phyloP scores from a whole-genome alignment of 2,113 vertebrate genomes.

The Dromiciops gliroides region DNA sequence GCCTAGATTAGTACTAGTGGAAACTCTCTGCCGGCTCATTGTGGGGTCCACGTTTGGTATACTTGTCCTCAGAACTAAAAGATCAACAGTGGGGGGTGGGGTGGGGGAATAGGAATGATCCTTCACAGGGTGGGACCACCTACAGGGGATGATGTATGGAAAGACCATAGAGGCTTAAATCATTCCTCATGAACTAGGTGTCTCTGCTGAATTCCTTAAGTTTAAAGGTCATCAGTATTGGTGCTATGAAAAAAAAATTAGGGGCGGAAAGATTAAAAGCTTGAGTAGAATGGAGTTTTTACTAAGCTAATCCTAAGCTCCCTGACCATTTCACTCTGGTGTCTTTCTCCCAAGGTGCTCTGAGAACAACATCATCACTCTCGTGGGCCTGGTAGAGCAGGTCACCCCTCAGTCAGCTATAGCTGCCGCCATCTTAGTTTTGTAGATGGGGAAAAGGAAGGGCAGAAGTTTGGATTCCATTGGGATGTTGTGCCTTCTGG shows the following conservation, averaged over 20 bases:
- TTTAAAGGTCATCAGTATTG: constrained; percentile 57
- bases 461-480: constrained; percentile 24
- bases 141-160: constrained; percentile 43
- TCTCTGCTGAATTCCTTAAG: constrained; percentile 45
- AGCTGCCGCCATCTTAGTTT: constrained; percentile 22
- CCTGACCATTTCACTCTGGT: constrained; percentile 1
- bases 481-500: constrained; percentile 66
- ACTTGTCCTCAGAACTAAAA: constrained; percentile 44
- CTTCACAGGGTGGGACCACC: neutral
- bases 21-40: constrained; percentile 39
- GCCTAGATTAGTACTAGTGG: constrained; percentile 12
- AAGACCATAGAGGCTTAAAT: constrained; percentile 62
- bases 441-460: constrained; percentile 30
- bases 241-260: neutral
- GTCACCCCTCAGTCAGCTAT: neutral
- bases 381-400: constrained; percentile 2
- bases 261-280: neutral
- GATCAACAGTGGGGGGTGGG: neutral
- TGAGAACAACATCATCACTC: constrained; percentile 42
- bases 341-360: constrained; percentile 53
- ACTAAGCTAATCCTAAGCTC: neutral
- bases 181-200: constrained; percentile 61
- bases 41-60: constrained; percentile 57
- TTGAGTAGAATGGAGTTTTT: neutral
- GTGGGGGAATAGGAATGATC: constrained; percentile 25